Percentiles rank a stretch among this genome's conserved stretches.
phyloP scores from a whole-genome alignment of 1,140 invertebrate genomes.

The Bathynomus jamesi region DNA sequence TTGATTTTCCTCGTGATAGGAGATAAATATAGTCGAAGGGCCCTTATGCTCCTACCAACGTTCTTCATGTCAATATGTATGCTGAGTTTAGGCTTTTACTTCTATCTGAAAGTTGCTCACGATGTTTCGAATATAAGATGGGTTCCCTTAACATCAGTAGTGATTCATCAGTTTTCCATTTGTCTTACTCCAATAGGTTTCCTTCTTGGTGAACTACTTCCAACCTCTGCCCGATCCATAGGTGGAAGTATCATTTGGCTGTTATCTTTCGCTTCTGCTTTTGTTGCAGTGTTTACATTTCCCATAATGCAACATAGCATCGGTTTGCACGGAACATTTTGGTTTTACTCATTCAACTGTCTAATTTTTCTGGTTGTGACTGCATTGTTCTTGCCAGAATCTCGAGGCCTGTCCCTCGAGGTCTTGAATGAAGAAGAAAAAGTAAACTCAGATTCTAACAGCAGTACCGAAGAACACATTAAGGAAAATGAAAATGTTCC shows the following conservation, averaged over 20 bases:
- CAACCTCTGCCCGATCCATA: conserved; percentile 18
- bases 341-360: conserved; percentile 10
- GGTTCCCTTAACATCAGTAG: conserved; percentile 21
- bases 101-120: conserved; percentile 8
- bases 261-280: conserved; percentile 19
- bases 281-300: conserved; percentile 14
- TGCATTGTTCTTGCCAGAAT: conserved; percentile 14
- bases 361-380: conserved; percentile 16
- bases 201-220: conserved; percentile 19
- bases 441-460: too few species aligned
- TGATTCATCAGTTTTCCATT: conserved; percentile 16
- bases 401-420: conserved; percentile 18
- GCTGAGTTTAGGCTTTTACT: conserved; percentile 21
- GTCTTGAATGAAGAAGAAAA: neutral
- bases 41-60: conserved; percentile 3
- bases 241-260: conserved; percentile 16
- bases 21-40: conserved; percentile 16
- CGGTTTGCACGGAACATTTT: conserved; percentile 27
- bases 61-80: conserved; percentile 9
- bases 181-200: conserved; percentile 5
- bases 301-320: conserved; percentile 17
- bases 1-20: conserved; percentile 18
- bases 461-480: too few species aligned
- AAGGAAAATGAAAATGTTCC: too few species aligned
- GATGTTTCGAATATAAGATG: conserved; percentile 15